phyloP scores from a whole-genome alignment of 2,113 vertebrate species.

The Equus przewalskii region DNA sequence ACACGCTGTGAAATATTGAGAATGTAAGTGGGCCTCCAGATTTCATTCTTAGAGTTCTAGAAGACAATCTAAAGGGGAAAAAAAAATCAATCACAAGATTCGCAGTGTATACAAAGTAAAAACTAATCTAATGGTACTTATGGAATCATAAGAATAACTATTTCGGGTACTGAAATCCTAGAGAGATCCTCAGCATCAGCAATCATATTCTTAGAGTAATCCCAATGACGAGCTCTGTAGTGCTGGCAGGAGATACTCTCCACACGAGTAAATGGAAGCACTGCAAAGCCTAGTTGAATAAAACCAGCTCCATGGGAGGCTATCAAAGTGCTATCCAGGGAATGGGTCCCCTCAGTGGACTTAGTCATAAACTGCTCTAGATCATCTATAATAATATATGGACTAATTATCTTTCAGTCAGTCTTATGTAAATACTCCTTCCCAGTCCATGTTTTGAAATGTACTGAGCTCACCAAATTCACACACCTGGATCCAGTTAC shows the following conservation, averaged over 20 bases:
- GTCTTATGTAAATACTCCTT: constrained; percentile 45
- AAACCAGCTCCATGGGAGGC: background rate
- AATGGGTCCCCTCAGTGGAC: background rate
- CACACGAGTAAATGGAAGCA: background rate
- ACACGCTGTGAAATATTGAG: background rate
- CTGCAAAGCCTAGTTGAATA: background rate
- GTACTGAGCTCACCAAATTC: background rate
- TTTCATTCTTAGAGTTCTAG: constrained; percentile 22
- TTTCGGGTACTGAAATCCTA: constrained; percentile 21
- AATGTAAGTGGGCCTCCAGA: background rate
- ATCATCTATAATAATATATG: background rate
- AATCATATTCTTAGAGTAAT: background rate
- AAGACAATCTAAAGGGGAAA: background rate
- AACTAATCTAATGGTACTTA: background rate
- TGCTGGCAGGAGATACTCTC: background rate
- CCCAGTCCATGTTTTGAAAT: constrained; percentile 11
- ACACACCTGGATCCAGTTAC: background rate
- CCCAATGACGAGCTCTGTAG: background rate
- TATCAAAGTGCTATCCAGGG: background rate
- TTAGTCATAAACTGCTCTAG: background rate
- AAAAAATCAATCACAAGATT: background rate
- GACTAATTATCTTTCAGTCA: constrained; percentile 27
- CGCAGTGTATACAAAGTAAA: background rate
- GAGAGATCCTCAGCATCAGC: background rate
- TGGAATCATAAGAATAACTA: background rate